These are phyloP conservation scores for Amaurobius ferox DNA, from an alignment of 2,888 invertebrate species.

Conservation along the genomic window DNA sequence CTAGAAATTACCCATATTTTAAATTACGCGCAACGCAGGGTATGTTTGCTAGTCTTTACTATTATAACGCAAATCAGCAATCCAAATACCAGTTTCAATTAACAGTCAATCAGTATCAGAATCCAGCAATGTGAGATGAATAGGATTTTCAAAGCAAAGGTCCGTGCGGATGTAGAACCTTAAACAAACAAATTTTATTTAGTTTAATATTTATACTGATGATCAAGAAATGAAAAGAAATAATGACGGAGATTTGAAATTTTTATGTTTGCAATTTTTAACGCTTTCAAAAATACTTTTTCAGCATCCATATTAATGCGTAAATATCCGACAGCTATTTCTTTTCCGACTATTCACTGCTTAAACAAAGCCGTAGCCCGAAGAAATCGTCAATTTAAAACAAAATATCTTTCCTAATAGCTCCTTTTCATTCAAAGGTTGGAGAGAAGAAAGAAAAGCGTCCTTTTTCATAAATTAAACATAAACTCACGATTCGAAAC, in stretches of 20 bases:
- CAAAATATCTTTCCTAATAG: conserved; percentile 2
- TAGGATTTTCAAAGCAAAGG: too few species aligned
- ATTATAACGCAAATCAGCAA: too few species aligned
- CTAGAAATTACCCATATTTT: too few species aligned
- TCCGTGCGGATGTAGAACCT: too few species aligned
- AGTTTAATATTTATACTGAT: not conserved
- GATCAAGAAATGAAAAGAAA: not conserved
- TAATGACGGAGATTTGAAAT: not conserved
- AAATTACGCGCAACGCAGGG: too few species aligned
- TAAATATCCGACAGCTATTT: not conserved
- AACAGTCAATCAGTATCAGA: too few species aligned
- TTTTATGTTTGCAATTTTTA: not conserved
- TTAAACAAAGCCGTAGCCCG: conserved; percentile 6
- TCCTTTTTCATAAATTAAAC: conserved; percentile 7
- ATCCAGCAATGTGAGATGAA: too few species aligned
- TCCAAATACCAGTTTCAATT: too few species aligned
- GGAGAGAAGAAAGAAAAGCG: not conserved
- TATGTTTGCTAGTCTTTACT: too few species aligned
- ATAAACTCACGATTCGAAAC: not conserved
- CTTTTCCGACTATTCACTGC: conserved; percentile 4
- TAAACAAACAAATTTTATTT: not conserved
- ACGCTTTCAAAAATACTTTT: not conserved
- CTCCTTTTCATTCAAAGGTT: not conserved
- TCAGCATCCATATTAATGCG: not conserved
- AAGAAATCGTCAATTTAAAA: conserved; percentile 9